Percentiles rank a stretch among this genome's conserved stretches.
These are phyloP conservation scores for Erebia palarica DNA, from an alignment of 2,888 invertebrate genomes.

Conservation along the genomic window DNA sequence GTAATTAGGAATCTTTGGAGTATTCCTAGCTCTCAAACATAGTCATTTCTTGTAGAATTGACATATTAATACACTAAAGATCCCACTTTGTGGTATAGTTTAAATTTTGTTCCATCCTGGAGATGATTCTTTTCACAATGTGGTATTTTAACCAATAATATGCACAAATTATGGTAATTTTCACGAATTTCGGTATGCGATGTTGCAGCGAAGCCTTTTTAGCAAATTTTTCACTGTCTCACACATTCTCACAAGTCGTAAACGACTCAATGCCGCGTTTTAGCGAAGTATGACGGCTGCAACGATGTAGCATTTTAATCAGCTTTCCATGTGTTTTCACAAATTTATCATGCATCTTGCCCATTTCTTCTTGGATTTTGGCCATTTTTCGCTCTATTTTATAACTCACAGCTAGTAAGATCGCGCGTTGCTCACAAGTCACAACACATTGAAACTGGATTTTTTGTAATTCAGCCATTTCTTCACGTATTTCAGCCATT, in stretches of 20 bases:
- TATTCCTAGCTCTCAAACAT: not conserved
- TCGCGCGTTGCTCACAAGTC: no score
- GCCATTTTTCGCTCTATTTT: no score
- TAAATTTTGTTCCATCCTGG: not conserved
- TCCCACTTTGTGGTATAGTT: not conserved
- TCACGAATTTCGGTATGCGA: not conserved
- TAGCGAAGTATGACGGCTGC: not conserved
- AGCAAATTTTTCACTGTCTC: no score
- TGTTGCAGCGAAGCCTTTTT: no score
- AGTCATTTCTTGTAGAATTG: not conserved
- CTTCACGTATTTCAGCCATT: not conserved
- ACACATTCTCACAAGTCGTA: no score
- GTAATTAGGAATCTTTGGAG: not conserved
- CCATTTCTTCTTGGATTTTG: not conserved
- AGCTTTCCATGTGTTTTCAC: not conserved
- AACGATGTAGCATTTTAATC: not conserved
- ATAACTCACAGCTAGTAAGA: no score
- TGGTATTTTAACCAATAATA: not conserved
- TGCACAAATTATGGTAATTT: not conserved
- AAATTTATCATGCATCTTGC: not conserved
- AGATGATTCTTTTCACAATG: not conserved
- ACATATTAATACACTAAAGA: not conserved
- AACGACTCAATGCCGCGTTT: no score
- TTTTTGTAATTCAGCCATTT: not conserved
- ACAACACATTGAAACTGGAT: no score